These are phyloP conservation scores for Trididemnum miniatum DNA, from an alignment of 23 tunicate species.

Conservation along the genomic window DNA sequence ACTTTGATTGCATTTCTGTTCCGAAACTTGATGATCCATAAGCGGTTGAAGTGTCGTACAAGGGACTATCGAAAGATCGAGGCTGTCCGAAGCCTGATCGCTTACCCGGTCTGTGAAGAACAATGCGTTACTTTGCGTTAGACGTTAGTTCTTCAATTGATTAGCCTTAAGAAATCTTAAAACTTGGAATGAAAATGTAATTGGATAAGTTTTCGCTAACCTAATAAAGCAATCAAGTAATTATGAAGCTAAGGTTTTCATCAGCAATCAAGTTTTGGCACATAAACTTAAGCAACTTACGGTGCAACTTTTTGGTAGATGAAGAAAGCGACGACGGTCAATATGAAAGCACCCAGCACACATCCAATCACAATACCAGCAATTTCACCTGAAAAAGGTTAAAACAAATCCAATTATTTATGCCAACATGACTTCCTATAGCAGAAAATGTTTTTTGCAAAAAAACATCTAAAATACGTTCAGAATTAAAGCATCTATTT, in stretches of 20 bases:
- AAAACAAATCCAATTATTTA: no score
- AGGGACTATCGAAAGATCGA: conserved; percentile 58
- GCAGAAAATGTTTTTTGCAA: no score
- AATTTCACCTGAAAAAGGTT: conserved; percentile 68
- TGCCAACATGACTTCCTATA: no score
- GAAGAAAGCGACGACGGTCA: conserved; percentile 27
- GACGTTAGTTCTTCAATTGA: no score
- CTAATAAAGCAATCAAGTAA: background rate
- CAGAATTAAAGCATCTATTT: no score
- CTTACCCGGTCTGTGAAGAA: background rate
- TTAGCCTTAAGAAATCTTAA: no score
- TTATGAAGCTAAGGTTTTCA: no score
- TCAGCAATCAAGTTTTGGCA: no score
- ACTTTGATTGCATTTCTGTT: conserved; percentile 10
- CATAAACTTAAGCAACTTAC: conserved; percentile 4
- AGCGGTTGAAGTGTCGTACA: conserved; percentile 35
- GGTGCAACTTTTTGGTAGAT: background rate
- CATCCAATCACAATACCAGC: conserved; percentile 83
- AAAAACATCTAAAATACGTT: no score
- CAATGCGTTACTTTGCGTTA: no score
- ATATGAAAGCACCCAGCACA: conserved; percentile 27
- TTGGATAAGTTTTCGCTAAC: background rate
- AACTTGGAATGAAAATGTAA: background rate
- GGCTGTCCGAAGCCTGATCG: background rate
- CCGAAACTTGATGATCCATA: conserved; percentile 52